Evolutionary conservation across 2,113 vertebrate genomes (phyloP).

Genomic region (Macroglossus sobrinus): DNA sequence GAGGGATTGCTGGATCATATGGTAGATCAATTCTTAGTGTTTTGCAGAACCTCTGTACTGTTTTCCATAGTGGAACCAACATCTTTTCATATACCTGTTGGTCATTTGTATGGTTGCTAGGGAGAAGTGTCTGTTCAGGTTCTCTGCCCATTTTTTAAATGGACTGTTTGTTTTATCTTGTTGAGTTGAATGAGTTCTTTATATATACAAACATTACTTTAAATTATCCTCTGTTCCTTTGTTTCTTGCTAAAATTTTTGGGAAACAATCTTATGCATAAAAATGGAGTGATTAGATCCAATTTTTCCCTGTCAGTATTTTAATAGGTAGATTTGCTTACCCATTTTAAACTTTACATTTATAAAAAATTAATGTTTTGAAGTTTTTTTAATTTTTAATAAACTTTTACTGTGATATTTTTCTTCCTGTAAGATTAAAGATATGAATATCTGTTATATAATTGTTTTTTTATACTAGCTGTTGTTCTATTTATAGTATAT

Average conservation of each 20-base stretch:
- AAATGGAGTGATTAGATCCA: background rate
- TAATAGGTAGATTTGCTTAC: background rate
- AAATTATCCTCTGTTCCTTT: background rate
- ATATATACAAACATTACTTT: background rate
- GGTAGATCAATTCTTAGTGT: no score
- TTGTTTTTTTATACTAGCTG: constrained; percentile 35
- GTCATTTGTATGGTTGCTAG: no score
- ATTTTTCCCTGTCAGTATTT: constrained; percentile 11
- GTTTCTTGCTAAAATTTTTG: background rate
- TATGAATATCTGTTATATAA: constrained; percentile 41
- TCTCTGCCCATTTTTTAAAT: no score
- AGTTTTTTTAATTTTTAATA: constrained; percentile 36
- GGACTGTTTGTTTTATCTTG: no score
- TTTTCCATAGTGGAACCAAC: no score
- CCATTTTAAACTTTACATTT: constrained; percentile 29
- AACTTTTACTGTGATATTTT: constrained; percentile 54
- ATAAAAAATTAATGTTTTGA: background rate
- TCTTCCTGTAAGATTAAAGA: background rate
- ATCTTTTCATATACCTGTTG: no score
- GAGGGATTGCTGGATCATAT: no score
- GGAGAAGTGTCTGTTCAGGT: no score
- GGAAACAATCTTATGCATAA: background rate
- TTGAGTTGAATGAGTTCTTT: no score
- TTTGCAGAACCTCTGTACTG: no score
- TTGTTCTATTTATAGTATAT: constrained; percentile 43